Conservation (phyloP, 2,797 vertebrate genomes). For the Hydrocynus forskahlii region DNA sequence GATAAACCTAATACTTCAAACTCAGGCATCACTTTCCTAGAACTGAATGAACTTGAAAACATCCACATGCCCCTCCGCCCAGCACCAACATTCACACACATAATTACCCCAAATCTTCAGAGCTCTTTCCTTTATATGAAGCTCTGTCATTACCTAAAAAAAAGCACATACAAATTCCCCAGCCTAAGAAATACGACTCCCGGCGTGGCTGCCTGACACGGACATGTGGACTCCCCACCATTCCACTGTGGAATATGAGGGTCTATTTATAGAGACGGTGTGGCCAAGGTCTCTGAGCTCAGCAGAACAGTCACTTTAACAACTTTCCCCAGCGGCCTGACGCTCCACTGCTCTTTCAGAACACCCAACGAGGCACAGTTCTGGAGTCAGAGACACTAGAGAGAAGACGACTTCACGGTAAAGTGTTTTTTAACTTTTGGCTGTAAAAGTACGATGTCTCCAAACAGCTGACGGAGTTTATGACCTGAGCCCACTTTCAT, state of each 20-base stretch:
- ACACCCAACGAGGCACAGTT: conserved; percentile 44
- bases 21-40: neutral
- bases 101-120: conserved; percentile 57
- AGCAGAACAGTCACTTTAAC: conserved; percentile 69
- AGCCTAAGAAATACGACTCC: conserved; percentile 77
- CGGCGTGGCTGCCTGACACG: conserved; percentile 58
- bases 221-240: conserved; percentile 73
- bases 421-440: no score
- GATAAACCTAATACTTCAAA: neutral
- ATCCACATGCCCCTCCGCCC: neutral
- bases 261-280: conserved; percentile 82
- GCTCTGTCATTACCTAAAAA: conserved; percentile 76
- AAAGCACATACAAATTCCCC: conserved; percentile 68
- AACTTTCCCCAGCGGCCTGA: conserved; percentile 61
- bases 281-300: conserved; percentile 71
- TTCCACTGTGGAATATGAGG: conserved; percentile 80
- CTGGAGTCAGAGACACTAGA: neutral
- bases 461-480: neutral
- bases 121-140: conserved; percentile 35
- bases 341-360: conserved; percentile 52
- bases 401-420: neutral
- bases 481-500: neutral
- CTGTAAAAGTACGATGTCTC: no score
- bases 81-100: conserved; percentile 22
- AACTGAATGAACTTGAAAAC: neutral